A percentile compares a stretch with the other conserved stretches of the same genome.
Evolutionary conservation across 2,797 vertebrate genomes (phyloP).

Genomic region (Mormyrops attenuatus): DNA sequence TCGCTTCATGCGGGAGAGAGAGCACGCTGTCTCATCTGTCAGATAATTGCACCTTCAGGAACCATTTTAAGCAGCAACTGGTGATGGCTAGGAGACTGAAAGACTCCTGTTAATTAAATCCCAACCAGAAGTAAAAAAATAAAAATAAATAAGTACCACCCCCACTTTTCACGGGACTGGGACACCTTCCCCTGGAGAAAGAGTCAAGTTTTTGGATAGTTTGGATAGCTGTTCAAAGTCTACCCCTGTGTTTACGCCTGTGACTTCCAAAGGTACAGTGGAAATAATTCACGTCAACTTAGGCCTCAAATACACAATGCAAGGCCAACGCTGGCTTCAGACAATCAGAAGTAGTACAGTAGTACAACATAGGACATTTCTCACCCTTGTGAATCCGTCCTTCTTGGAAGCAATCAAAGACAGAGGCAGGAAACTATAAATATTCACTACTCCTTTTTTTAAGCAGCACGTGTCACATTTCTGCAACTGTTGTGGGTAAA

Average conservation of each 20-base stretch:
- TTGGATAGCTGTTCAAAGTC: neutral
- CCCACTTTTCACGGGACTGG: constrained; percentile 1
- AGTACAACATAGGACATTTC: neutral
- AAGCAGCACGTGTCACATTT: constrained; percentile 3
- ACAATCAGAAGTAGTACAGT: constrained; percentile 6
- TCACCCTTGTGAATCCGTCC: constrained; percentile 1
- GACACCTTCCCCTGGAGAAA: neutral
- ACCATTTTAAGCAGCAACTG: constrained; percentile 26
- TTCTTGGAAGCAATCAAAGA: constrained; percentile 13
- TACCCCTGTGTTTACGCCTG: neutral
- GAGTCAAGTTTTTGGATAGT: neutral
- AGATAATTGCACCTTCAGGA: constrained; percentile 37
- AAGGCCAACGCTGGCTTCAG: neutral
- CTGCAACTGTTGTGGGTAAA: neutral
- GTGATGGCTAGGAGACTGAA: constrained; percentile 27
- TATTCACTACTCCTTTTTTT: constrained; percentile 1
- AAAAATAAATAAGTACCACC: constrained; percentile 8
- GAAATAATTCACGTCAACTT: constrained; percentile 2
- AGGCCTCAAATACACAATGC: constrained; percentile 5
- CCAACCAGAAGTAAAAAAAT: constrained; percentile 26
- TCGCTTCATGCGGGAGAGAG: neutral
- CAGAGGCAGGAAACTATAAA: constrained; percentile 8
- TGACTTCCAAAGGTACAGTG: neutral
- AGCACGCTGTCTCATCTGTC: constrained; percentile 15
- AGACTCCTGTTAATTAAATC: constrained; percentile 38